These are phyloP conservation scores for Conger conger DNA, from an alignment of 2,113 vertebrate genomes.

Conservation along the genomic window DNA sequence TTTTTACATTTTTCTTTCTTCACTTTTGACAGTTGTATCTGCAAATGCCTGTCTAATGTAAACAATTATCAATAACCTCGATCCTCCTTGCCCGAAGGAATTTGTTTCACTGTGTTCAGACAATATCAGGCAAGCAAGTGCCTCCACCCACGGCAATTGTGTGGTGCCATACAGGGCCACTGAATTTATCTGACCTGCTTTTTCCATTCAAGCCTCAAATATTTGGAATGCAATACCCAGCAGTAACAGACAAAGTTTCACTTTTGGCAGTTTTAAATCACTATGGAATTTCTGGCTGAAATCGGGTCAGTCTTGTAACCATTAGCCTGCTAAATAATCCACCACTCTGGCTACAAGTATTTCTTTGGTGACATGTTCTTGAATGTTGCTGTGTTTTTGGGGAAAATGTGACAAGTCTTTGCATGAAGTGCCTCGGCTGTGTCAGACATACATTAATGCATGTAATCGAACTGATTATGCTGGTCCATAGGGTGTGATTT, in stretches of 20 bases:
- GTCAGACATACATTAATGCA: conserved; percentile 18
- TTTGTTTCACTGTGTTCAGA: conserved; percentile 20
- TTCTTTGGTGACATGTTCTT: too few relatives aligned
- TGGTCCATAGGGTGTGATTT: not conserved
- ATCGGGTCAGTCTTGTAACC: not conserved
- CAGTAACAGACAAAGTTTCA: conserved; percentile 8
- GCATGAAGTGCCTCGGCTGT: not conserved
- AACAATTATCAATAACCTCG: not conserved
- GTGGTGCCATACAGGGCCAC: conserved; percentile 6
- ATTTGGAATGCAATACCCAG: conserved; percentile 9
- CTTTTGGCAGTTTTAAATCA: conserved; percentile 10
- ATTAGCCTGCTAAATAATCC: too few relatives aligned
- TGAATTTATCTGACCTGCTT: conserved; percentile 13
- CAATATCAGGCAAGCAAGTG: conserved; percentile 15
- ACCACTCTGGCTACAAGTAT: too few relatives aligned
- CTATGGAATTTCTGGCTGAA: conserved; percentile 8
- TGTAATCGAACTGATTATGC: not conserved
- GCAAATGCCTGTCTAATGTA: not conserved
- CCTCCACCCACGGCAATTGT: conserved; percentile 2
- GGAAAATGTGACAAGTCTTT: too few relatives aligned
- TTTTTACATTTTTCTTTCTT: too few relatives aligned
- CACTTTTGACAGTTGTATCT: not conserved
- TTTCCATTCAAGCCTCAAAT: conserved; percentile 9
- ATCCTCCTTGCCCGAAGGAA: not conserved
- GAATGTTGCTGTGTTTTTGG: too few relatives aligned